phyloP scores from a whole-genome alignment of 2,113 vertebrate genomes.

The Seriola aureovittata region DNA sequence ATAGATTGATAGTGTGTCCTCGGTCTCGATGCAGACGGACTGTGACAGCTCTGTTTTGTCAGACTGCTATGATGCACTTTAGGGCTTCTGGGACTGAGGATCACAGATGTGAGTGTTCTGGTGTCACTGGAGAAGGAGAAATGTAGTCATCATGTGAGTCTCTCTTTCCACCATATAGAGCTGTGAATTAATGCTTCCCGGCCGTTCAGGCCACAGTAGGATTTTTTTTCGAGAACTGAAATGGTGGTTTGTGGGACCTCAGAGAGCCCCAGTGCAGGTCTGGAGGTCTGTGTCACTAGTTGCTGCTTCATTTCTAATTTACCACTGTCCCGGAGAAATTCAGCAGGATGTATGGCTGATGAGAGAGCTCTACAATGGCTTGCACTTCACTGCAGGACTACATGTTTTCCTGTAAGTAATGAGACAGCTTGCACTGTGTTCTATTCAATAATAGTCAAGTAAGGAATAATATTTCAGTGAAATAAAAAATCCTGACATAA shows the following conservation, averaged over 20 bases:
- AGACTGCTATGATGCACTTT: slow-evolving; percentile 59
- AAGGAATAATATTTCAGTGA: slow-evolving; percentile 30
- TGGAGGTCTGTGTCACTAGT: slow-evolving; percentile 49
- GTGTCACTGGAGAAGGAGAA: slow-evolving; percentile 62
- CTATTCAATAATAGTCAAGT: slow-evolving; percentile 23
- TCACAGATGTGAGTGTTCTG: slow-evolving; percentile 55
- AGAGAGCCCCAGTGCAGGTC: slow-evolving; percentile 40
- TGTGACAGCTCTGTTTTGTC: slow-evolving; percentile 73
- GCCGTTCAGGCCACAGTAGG: slow-evolving; percentile 44
- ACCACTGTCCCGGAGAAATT: slow-evolving; percentile 57
- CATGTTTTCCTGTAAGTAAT: slow-evolving; percentile 61
- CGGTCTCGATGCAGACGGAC: slow-evolving; percentile 35
- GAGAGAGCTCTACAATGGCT: slow-evolving; percentile 39
- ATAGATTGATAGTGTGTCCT: slow-evolving; percentile 18
- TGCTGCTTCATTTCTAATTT: slow-evolving; percentile 73
- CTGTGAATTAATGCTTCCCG: slow-evolving; percentile 49
- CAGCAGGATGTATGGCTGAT: slow-evolving; percentile 59
- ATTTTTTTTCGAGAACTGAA: slow-evolving; percentile 72
- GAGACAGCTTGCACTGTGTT: slow-evolving; percentile 32
- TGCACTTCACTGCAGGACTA: slow-evolving; percentile 11
- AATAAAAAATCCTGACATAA: slow-evolving; percentile 35
- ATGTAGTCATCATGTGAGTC: slow-evolving; percentile 64
- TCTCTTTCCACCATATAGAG: slow-evolving; percentile 25
- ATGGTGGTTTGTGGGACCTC: slow-evolving; percentile 56
- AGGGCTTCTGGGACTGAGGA: slow-evolving; percentile 61